Evolutionary conservation across 1,140 invertebrate species (phyloP).

Genomic region (Phymorhynchus buccinoides): DNA sequence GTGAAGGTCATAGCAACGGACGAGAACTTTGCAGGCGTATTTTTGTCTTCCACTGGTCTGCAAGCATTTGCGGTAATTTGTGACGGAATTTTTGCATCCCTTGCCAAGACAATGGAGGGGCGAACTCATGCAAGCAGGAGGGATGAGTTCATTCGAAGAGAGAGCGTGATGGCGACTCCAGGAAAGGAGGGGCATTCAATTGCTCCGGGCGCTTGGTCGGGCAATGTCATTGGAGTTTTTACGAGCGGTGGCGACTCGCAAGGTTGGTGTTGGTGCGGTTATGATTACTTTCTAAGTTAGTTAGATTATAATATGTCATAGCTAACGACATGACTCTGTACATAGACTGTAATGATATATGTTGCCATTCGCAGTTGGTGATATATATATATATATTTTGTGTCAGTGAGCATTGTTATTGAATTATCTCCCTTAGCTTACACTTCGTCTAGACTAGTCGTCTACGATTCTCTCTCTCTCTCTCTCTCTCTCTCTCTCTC

Average conservation of each 20-base stretch:
- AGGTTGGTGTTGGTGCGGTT: slow-evolving; percentile 79
- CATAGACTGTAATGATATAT: background rate
- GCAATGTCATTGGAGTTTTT: slow-evolving; percentile 78
- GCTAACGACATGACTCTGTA: background rate
- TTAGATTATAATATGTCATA: background rate
- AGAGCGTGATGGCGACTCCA: slow-evolving; percentile 59
- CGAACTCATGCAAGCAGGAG: background rate
- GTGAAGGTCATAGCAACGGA: slow-evolving; percentile 24
- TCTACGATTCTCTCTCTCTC: no score
- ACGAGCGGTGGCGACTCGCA: slow-evolving; percentile 81
- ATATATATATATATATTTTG: background rate
- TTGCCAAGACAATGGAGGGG: background rate
- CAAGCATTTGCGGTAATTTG: background rate
- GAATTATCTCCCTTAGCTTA: no score
- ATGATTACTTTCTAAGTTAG: background rate
- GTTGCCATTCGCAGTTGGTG: background rate
- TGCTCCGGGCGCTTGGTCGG: slow-evolving; percentile 56
- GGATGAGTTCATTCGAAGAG: slow-evolving; percentile 43
- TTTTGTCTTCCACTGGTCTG: background rate
- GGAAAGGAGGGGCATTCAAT: slow-evolving; percentile 70
- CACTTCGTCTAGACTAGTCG: no score
- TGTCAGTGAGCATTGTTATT: no score
- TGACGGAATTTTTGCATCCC: background rate
- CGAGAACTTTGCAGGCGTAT: background rate
- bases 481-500: no score